Evolutionary conservation across 2,888 invertebrate genomes (phyloP).

Genomic region (Priapulus caudatus): DNA sequence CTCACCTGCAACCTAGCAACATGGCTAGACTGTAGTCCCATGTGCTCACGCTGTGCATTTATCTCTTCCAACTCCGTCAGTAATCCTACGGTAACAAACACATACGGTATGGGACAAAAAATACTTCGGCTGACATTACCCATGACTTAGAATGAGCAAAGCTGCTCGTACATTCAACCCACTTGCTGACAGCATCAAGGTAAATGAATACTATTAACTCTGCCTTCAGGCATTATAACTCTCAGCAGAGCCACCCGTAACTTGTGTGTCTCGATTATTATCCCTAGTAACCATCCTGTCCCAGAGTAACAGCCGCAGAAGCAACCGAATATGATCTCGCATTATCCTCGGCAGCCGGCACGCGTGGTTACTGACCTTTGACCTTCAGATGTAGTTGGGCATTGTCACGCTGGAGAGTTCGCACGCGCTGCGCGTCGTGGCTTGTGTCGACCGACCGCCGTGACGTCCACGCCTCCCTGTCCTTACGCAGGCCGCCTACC

Average conservation of each 20-base stretch:
- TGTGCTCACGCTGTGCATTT: conserved; percentile 32
- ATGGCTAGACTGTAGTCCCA: conserved; percentile 31
- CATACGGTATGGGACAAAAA: not conserved
- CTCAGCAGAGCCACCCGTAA: too few relatives aligned
- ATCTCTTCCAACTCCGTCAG: conserved; percentile 36
- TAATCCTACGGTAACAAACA: conserved; percentile 18
- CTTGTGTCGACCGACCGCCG: conserved; percentile 29
- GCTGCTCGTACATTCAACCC: too few relatives aligned
- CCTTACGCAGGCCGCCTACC: conserved; percentile 34
- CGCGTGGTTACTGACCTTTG: conserved; percentile 23
- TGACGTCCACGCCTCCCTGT: conserved; percentile 30
- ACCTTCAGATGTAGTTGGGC: conserved; percentile 33
- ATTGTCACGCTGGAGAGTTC: conserved; percentile 34
- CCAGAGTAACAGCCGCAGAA: too few relatives aligned
- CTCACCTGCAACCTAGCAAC: conserved; percentile 29
- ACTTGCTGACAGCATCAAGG: too few relatives aligned
- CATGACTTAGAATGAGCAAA: too few relatives aligned
- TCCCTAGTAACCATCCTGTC: too few relatives aligned
- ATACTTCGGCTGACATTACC: too few relatives aligned
- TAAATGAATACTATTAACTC: too few relatives aligned
- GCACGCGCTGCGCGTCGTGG: conserved; percentile 30
- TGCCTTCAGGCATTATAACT: too few relatives aligned
- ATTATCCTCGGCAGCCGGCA: too few relatives aligned
- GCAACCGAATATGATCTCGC: too few relatives aligned
- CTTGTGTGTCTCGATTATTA: too few relatives aligned